A percentile compares a stretch with the other conserved stretches of the same genome.
phyloP scores from a whole-genome alignment of 37 sponge, comb jelly and placozoan species.

The Trichoplax adhaerens region DNA sequence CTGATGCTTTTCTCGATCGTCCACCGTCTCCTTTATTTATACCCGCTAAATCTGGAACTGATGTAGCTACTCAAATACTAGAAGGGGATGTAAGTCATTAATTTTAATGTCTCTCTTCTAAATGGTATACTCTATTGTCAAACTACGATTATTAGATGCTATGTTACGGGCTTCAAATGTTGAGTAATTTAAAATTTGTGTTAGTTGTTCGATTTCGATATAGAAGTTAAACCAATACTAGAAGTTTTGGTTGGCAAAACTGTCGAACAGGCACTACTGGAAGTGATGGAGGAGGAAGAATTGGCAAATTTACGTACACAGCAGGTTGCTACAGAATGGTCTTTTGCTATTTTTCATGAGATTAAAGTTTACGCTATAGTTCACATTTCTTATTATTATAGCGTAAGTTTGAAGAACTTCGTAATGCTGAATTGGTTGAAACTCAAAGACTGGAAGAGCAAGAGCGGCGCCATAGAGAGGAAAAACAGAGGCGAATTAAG shows the following conservation, averaged over 20 bases:
- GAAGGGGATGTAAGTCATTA: conserved; percentile 72
- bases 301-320: conserved; percentile 66
- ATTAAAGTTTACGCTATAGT: not conserved
- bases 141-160: conserved; percentile 2
- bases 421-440: conserved; percentile 93
- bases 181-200: conserved; percentile 6
- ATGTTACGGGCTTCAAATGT: not conserved
- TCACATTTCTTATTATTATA: conserved; percentile 5
- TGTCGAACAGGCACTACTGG: conserved; percentile 91
- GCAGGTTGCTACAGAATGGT: conserved; percentile 33
- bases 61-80: conserved; percentile 81
- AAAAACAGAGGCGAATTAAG: conserved; percentile 76
- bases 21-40: conserved; percentile 92
- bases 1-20: conserved; percentile 91
- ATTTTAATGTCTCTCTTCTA: not conserved
- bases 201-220: conserved; percentile 94
- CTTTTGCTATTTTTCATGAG: not conserved
- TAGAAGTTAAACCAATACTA: conserved; percentile 86
- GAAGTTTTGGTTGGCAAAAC: conserved; percentile 99
- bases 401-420: conserved; percentile 80
- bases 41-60: conserved; percentile 92
- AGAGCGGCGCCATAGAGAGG: conserved; percentile 72
- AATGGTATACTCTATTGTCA: not conserved
- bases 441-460: conserved; percentile 95
- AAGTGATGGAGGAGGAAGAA: conserved; percentile 99